Conservation (phyloP, 2,113 vertebrate species). For the Amphiprion ocellaris region DNA sequence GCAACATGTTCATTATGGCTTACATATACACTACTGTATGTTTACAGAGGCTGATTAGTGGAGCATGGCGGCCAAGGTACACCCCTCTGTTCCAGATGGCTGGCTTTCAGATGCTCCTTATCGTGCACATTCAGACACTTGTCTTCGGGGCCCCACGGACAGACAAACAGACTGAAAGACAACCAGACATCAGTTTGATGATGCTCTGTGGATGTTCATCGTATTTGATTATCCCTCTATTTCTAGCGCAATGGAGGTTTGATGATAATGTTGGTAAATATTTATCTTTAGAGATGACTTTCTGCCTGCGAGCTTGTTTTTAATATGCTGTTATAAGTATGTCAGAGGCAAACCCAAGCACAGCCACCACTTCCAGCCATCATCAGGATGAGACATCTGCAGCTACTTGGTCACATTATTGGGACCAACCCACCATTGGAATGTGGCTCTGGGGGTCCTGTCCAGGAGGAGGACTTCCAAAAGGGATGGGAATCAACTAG, state of each 20-base stretch:
- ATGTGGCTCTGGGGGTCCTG: neutral
- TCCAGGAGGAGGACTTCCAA: neutral
- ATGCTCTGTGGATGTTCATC: neutral
- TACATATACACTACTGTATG: constrained; percentile 75
- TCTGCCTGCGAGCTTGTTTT: constrained; percentile 6
- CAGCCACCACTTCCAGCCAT: too few relatives aligned
- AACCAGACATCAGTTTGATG: constrained; percentile 6
- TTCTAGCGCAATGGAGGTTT: constrained; percentile 2
- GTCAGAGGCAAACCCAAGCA: too few relatives aligned
- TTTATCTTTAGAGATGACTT: neutral
- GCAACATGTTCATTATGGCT: constrained; percentile 53
- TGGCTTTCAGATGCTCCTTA: constrained; percentile 51
- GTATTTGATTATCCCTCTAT: constrained; percentile 8
- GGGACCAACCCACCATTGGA: neutral
- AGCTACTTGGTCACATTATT: too few relatives aligned
- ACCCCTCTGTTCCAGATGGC: constrained; percentile 69
- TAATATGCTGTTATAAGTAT: neutral
- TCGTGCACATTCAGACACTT: constrained; percentile 38
- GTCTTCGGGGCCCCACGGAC: constrained; percentile 8
- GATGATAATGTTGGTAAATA: neutral
- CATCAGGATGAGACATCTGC: too few relatives aligned
- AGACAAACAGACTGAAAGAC: neutral
- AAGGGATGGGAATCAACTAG: neutral
- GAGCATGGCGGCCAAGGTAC: constrained; percentile 52
- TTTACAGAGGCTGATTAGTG: constrained; percentile 71